Evolutionary conservation across 2,113 vertebrate genomes (phyloP), one percentile per base, ranked within the genome.

Genomic region (Theristicus caerulescens): DNA sequence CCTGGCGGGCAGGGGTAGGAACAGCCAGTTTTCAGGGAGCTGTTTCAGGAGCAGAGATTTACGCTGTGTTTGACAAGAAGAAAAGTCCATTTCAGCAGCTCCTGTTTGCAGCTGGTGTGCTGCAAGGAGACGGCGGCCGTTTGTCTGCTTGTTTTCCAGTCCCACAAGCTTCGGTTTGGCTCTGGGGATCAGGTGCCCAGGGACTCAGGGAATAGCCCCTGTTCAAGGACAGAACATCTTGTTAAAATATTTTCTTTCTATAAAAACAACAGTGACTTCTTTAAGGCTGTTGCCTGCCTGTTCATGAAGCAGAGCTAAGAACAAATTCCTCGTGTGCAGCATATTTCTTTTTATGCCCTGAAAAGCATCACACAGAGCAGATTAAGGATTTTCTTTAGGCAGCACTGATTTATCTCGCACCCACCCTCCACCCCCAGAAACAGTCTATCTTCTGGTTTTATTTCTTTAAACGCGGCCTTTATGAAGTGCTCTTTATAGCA

Each of bases 61-160:
- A 16, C 0, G 0, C 25, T 8, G 20, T 74, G 62, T 76, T 76
- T 88, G 89, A 55, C 66, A 82, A 72, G 65, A 34, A 31, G 31
- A 64, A 64, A 38, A 77, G 24, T 13, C 34, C 2, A 1, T 38
- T 58, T 54, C 66, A 88, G 89, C 82, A 82, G 79, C 94, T 92
- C 47, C 86, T 38, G 66, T 57, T 67, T 3, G 2, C 86, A 67
- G 64, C 91, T 66, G 65, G 25, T 0, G 3, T 7, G 12, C 18
- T 13, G 26, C 69, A 34, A 46, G 69, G 54, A 38, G 58, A 57
- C 0, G 0, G 16, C 1, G 0, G 2, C 66, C 0, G 0, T 4
- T 69, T 1, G 3, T 34, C 25, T 3, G 51, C 76, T 80, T 27
- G n/a, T 52, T 92, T 76, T 51, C 38, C 66, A 72, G 52, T 9